Evolutionary conservation across 2,888 invertebrate species (phyloP).

Genomic region (Frankliniella intonsa): DNA sequence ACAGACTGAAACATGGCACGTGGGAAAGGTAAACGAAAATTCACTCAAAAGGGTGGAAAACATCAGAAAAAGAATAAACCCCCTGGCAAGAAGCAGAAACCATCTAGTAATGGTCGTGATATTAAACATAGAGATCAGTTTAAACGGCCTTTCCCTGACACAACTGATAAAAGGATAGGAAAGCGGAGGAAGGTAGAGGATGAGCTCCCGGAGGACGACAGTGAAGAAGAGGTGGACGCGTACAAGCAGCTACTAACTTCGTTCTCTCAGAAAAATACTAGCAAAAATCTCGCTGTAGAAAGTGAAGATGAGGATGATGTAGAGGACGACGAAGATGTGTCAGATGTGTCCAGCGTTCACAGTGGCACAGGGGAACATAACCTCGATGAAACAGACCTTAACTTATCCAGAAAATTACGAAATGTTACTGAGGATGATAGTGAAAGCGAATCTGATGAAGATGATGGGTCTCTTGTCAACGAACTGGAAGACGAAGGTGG

Average conservation of each 20-base stretch:
- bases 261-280: not conserved
- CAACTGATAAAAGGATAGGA: not conserved
- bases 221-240: not conserved
- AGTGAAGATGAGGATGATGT: not conserved
- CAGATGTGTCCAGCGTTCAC: not conserved
- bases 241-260: not conserved
- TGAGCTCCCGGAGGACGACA: not conserved
- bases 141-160: not conserved
- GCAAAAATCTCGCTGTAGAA: not conserved
- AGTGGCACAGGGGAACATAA: not conserved
- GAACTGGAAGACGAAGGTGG: not conserved
- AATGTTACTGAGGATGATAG: not conserved
- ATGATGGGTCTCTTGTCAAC: not conserved
- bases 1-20: not conserved
- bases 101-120: not conserved
- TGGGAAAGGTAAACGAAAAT: conserved; percentile 9
- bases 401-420: not conserved
- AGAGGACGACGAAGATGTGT: not conserved
- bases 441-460: not conserved
- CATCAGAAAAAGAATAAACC: not conserved
- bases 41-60: not conserved
- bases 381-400: not conserved
- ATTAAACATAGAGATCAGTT: not conserved
- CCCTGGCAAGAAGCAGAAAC: not conserved
- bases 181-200: not conserved